Conservation (phyloP, 2,888 invertebrate species). For the Calameuta filiformis region DNA sequence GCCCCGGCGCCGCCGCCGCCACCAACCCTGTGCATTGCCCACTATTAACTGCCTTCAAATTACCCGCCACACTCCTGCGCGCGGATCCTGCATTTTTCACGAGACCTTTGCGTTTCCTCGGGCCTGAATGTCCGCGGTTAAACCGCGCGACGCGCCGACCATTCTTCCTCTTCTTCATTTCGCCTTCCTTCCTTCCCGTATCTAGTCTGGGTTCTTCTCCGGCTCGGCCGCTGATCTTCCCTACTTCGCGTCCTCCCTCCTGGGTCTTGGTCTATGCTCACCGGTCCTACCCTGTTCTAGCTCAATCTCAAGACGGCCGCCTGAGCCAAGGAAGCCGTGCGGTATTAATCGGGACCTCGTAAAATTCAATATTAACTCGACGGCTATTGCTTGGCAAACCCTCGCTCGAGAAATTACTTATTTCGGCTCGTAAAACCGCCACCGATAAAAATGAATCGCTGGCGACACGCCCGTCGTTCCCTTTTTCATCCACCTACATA, state of each 20-base stretch:
- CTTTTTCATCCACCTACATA: background rate
- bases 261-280: no score
- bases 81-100: background rate
- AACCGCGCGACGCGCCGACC: background rate
- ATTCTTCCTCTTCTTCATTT: background rate
- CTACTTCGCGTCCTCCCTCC: no score
- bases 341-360: background rate
- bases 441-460: background rate
- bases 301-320: background rate
- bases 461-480: background rate
- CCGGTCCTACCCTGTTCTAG: background rate
- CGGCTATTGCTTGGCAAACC: background rate
- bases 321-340: background rate
- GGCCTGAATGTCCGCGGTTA: background rate
- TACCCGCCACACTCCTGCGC: background rate
- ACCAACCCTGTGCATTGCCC: background rate
- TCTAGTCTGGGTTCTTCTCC: background rate
- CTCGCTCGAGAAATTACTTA: constrained; percentile 23
- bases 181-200: background rate
- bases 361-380: constrained; percentile 6
- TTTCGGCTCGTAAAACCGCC: constrained; percentile 22
- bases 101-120: background rate
- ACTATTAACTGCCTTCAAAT: background rate
- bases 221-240: background rate
- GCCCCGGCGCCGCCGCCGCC: background rate